Percentiles rank a stretch among this genome's conserved stretches.
These are phyloP conservation scores for Ischnura elegans DNA, from an alignment of 2,888 invertebrate species.

Conservation along the genomic window DNA sequence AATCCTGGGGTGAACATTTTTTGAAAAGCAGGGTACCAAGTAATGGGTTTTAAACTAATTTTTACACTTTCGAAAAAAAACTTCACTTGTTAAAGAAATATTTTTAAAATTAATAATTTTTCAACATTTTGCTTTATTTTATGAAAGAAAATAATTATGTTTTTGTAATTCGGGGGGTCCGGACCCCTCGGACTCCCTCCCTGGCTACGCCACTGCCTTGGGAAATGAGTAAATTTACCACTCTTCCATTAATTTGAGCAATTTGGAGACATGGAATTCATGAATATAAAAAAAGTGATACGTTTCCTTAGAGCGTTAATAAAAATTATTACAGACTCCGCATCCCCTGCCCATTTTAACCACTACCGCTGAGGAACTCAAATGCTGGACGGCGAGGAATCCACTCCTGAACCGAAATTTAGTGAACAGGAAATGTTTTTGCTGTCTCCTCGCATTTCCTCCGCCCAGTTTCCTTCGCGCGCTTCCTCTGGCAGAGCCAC, in stretches of 20 bases:
- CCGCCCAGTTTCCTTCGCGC: not conserved
- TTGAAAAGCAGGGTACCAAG: too few relatives aligned
- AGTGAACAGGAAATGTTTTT: constrained; percentile 18
- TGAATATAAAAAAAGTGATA: not conserved
- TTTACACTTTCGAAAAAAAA: too few relatives aligned
- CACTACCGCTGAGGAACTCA: not conserved
- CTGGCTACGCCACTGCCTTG: too few relatives aligned
- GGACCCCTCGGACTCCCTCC: too few relatives aligned
- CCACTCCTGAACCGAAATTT: not conserved
- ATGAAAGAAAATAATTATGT: too few relatives aligned
- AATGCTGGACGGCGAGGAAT: not conserved
- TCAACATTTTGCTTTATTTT: too few relatives aligned
- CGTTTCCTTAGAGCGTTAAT: not conserved
- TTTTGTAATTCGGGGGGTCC: too few relatives aligned
- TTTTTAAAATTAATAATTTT: too few relatives aligned
- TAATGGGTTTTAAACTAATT: too few relatives aligned
- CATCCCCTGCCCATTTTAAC: not conserved
- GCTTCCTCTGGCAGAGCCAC: not conserved
- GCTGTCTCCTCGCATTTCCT: constrained; percentile 10
- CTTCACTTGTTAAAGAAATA: too few relatives aligned
- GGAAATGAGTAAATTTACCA: not conserved
- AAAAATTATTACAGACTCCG: not conserved
- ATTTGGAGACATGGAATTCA: not conserved
- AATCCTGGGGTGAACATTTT: too few relatives aligned
- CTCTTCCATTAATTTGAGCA: not conserved